Evolutionary conservation across 2,113 vertebrate species (phyloP), one percentile per base, ranked within the genome.

Genomic region (Aegotheles bennettii): DNA sequence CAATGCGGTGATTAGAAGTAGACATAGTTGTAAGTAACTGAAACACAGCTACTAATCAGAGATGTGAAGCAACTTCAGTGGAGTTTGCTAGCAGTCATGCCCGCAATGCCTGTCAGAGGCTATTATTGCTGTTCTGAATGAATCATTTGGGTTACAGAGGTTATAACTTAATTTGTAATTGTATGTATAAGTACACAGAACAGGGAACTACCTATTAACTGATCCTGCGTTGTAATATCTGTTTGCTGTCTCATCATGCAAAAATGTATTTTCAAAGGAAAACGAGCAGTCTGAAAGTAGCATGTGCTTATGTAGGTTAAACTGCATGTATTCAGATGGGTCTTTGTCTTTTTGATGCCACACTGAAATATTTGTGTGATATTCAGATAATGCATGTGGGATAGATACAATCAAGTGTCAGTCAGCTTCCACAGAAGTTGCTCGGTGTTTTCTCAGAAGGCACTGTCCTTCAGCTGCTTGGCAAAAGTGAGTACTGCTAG

Each of bases 91-190:
- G 80, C 48, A 94, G 69, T 75, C 42, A 4, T 84, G 54, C 77
- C 79, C 71, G 47, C 13, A 33, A 35, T 80, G 50, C 26, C 1
- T 90, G 93, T 93, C 93, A 89, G 63, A 80, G 75, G 43, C 69
- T 86, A 15, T 67, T 83, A 50, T 0, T 85, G 68, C 54, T 60
- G 7, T 36, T 88, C 23, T 23, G 64, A 77, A 61, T 94, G 81
- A 96, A 69, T 91, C 90, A 92, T 70, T 89, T 83, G 79, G 38
- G 87, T 89, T 75, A 57, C 43, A 94, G 59, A 89, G 63, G 75
- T 89, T 54, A 71, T 68, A 42, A 77, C 50, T 87, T 61, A 36
- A 84, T 85, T 79, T 76, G 21, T n/a, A 59, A 35, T 71, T 77
- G 43, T 81, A 50, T 64, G 29, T 24, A 2, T 64, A 64, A 84